A percentile compares a stretch with the other conserved stretches of the same genome.
Conservation (phyloP, 2,888 invertebrate species). For the Cryptophagus acutangulus region DNA sequence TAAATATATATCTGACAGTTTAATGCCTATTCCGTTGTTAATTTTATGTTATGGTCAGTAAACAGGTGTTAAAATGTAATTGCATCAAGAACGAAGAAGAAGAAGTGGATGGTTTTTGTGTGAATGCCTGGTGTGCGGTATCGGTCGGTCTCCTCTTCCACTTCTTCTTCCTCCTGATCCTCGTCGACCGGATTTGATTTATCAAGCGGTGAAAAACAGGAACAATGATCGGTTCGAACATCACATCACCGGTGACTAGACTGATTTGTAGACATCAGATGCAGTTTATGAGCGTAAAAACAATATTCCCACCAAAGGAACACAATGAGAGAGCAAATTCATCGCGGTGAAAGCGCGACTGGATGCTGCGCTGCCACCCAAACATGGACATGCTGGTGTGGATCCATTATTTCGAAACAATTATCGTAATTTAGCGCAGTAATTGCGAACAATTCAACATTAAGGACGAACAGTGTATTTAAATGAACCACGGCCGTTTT, state of each 20-base stretch:
- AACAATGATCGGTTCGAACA: constrained; percentile 9
- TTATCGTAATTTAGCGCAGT: constrained; percentile 27
- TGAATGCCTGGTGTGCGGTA: too few relatives aligned
- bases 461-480: too few relatives aligned
- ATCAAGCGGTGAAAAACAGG: constrained; percentile 13
- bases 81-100: constrained; percentile 6
- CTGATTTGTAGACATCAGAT: constrained; percentile 11
- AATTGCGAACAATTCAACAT: too few relatives aligned
- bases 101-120: not conserved
- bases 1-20: constrained; percentile 18
- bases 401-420: constrained; percentile 22
- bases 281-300: constrained; percentile 9
- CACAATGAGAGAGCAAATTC: constrained; percentile 11
- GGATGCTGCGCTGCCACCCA: constrained; percentile 7
- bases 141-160: too few relatives aligned
- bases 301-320: constrained; percentile 12
- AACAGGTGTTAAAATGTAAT: constrained; percentile 22
- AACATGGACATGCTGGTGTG: constrained; percentile 17
- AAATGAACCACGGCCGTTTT: too few relatives aligned
- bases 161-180: too few relatives aligned
- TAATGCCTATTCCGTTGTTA: constrained; percentile 19
- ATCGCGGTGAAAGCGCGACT: constrained; percentile 13
- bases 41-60: constrained; percentile 21
- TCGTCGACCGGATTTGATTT: constrained; percentile 11
- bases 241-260: constrained; percentile 11